Evolutionary conservation across 2,113 vertebrate species (phyloP), one percentile per base, ranked within the genome.

Genomic region (Nycticebus coucang): DNA sequence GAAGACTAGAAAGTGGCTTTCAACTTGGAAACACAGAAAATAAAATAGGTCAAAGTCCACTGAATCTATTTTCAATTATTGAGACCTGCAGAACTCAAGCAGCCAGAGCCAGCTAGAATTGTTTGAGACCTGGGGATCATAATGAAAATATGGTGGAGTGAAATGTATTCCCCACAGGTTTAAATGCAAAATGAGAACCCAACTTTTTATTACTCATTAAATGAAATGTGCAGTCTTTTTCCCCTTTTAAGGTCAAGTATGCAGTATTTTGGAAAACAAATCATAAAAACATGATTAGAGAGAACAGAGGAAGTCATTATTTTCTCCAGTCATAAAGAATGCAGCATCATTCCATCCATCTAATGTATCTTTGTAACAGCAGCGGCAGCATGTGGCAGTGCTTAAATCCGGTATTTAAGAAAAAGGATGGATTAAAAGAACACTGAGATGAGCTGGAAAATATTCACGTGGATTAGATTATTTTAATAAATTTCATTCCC

Each of bases 191-290:
- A 98, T 97, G 91, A 94, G 86, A 97, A 92, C 5, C 50, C 75
- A 94, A 96, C 92, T 96, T 97, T 97, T 97, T 93, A 93, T 95
- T 97, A 92, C 96, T 96, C 93, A 22, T 96, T 97, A 97, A 97
- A 97, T 97, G 80, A 93, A 95, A 96, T 97, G 94, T 97, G 93
- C 82, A 92, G 26, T 79, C 93, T 96, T 97, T 92, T 72, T 87
- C 91, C 96, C 88, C 87, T 97, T 96, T 96, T 96, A 93, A 94
- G 96, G 95, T 96, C 87, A 98, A 97, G 79, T 85, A 95, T 86
- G 87, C 78, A 97, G 85, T 88, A 93, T 92, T 98, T 98, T 95
- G 93, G 83, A 97, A 95, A 98, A 98, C 72, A 98, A 98, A 93
- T 81, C 97, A 96, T 97, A 93, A 96, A 95, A 96, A 81, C 62